Evolutionary conservation across 1,140 invertebrate genomes (phyloP).

Genomic region (Venturia canescens): DNA sequence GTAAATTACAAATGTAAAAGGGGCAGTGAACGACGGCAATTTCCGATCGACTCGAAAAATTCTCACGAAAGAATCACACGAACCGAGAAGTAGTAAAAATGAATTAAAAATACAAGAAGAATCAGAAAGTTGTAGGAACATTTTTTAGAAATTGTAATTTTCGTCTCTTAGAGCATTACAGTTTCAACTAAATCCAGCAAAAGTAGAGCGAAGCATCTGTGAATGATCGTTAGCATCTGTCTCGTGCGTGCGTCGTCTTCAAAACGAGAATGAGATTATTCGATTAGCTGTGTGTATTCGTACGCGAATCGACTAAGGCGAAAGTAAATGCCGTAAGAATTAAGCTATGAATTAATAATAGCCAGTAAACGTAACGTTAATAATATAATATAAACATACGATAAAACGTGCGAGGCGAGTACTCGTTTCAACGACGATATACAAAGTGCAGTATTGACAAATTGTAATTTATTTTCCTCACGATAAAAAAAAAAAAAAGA

Average conservation of each 20-base stretch:
- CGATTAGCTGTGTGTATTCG: not conserved
- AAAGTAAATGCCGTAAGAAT: not conserved
- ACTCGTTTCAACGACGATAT: slow-evolving; percentile 63
- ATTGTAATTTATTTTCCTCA: slow-evolving; percentile 75
- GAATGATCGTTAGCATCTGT: not conserved
- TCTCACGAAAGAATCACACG: too few relatives aligned
- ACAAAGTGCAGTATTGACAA: slow-evolving; percentile 73
- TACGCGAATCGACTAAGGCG: not conserved
- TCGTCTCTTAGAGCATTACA: too few relatives aligned
- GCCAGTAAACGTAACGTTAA: not conserved
- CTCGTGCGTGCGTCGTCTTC: not conserved
- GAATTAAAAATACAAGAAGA: too few relatives aligned
- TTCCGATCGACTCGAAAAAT: too few relatives aligned
- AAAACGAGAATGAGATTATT: not conserved
- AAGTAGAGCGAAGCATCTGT: not conserved
- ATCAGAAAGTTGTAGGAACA: too few relatives aligned
- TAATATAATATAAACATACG: not conserved
- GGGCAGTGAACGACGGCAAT: too few relatives aligned
- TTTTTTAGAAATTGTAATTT: too few relatives aligned
- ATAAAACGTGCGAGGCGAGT: slow-evolving; percentile 50
- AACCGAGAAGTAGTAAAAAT: too few relatives aligned
- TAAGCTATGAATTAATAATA: slow-evolving; percentile 1
- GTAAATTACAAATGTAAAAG: too few relatives aligned
- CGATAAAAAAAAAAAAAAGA: slow-evolving; percentile 50
- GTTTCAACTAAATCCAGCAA: too few relatives aligned